phyloP scores from a whole-genome alignment of 2,113 vertebrate genomes.

The Solenodon paradoxus region DNA sequence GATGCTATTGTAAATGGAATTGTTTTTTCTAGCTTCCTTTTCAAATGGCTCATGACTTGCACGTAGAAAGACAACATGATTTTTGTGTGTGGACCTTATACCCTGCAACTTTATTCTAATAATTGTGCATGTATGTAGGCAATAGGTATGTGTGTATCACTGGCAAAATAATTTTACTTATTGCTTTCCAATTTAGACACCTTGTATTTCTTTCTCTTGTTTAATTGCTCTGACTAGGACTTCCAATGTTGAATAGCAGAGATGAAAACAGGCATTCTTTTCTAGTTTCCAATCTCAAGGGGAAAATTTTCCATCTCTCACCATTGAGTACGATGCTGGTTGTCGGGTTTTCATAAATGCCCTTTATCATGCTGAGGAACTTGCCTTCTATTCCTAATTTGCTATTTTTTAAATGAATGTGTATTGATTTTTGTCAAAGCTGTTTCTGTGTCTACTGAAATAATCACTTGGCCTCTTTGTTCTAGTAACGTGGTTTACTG shows the following conservation, averaged over 20 bases:
- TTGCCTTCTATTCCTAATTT: background rate
- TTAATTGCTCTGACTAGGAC: background rate
- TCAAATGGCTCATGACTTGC: background rate
- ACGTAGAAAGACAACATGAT: background rate
- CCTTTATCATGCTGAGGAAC: background rate
- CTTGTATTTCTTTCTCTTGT: background rate
- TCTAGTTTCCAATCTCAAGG: slow-evolving; percentile 1
- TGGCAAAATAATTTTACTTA: background rate
- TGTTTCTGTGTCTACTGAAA: background rate
- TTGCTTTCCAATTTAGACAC: background rate
- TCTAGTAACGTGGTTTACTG: background rate
- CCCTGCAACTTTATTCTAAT: background rate
- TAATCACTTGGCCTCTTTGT: background rate
- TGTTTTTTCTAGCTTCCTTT: slow-evolving; percentile 11
- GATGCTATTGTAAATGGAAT: background rate
- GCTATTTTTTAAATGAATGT: background rate
- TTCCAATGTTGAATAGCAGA: background rate
- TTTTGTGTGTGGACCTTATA: background rate
- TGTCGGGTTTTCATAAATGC: background rate
- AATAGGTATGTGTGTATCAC: background rate
- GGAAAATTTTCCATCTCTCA: background rate
- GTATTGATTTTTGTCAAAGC: background rate
- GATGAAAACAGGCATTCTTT: background rate
- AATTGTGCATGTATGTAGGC: background rate
- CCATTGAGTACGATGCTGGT: background rate